Evolutionary conservation across 2,888 invertebrate species (phyloP), one percentile per base, ranked within the genome.

Genomic region (Melanophora roralis): DNA sequence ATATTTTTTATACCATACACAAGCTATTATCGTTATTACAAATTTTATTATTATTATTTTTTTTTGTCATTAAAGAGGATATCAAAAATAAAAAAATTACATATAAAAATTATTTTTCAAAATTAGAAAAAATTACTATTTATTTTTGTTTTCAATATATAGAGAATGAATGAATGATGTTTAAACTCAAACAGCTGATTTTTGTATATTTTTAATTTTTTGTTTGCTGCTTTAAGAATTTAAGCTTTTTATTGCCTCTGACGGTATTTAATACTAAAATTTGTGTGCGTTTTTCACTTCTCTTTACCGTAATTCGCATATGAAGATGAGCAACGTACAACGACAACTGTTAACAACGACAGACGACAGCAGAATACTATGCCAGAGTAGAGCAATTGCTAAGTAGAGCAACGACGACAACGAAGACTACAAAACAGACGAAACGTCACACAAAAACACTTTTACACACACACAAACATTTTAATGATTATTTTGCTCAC

Each of bases 321-420:
- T 72, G 76, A 68, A 59, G 80, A 80, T 76, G 80, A 76, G 76
- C 80, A 76, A 76, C 76, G 72, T 76, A 80, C 76, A 76, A 72
- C 80, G 76, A 80, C 80, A 80, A 80, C 80, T 80, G 80, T 80
- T 80, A 80, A 80, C 76, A 76, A 76, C 76, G 76, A 64, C 80
- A 76, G 72, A 80, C 80, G 80, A 80, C 62, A 80, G 62, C 76
- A 76, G 76, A 80, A 80, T 80, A 80, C 68, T 80, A 64, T 68
- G 68, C 68, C 68, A 76, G 80, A 76, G 76, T 76, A 72, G 62
- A 80, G 72, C 80, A 72, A 68, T 73, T 68, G 72, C 67, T 76
- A 80, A 80, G 76, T 80, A 73, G 80, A 80, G 80, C 80, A 80
- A 76, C 69, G n/a, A 64, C 53, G 62, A 72, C 62, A 21, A 68